Percentiles rank a stretch among this genome's conserved stretches.
phyloP scores from a whole-genome alignment of 2,888 invertebrate genomes.

The Tiliacea citrago region DNA sequence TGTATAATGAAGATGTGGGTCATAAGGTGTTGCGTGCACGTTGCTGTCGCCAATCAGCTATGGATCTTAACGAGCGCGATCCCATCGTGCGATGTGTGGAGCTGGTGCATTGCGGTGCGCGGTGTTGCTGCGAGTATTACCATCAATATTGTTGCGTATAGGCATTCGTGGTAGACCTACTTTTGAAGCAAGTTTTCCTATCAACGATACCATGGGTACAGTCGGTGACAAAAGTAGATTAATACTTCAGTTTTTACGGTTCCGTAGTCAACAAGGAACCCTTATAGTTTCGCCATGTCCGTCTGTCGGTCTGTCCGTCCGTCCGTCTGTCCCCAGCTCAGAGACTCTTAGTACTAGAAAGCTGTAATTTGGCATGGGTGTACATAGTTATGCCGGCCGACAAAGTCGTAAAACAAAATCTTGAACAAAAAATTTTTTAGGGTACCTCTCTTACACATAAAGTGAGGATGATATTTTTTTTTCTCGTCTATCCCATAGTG shows the following conservation, averaged over 20 bases:
- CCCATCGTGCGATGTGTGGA: slow-evolving; percentile 43
- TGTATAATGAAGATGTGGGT: slow-evolving; percentile 48
- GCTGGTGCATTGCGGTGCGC: slow-evolving; percentile 58
- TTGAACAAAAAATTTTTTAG: too few species aligned
- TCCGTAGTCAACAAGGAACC: too few species aligned
- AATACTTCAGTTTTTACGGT: background rate
- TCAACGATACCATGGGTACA: background rate
- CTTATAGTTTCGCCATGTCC: too few species aligned
- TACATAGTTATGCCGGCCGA: too few species aligned
- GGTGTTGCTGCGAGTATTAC: slow-evolving; percentile 4
- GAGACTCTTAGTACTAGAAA: too few species aligned
- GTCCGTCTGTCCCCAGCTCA: too few species aligned
- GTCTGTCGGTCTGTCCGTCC: too few species aligned
- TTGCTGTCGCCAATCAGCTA: slow-evolving; percentile 61
- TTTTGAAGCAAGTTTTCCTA: background rate
- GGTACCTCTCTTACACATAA: too few species aligned
- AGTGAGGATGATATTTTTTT: too few species aligned
- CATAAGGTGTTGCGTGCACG: slow-evolving; percentile 54
- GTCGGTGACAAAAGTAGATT: background rate
- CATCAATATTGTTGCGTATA: slow-evolving; percentile 30
- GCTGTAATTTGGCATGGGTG: too few species aligned
- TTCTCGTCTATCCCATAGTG: too few species aligned
- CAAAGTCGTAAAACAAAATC: too few species aligned
- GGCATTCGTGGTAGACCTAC: slow-evolving; percentile 8
- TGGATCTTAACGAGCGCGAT: slow-evolving; percentile 59